A percentile compares a stretch with the other conserved stretches of the same genome.
These are phyloP conservation scores for Sepiola atlantica DNA, from an alignment of 2,888 invertebrate species.

Conservation along the genomic window DNA sequence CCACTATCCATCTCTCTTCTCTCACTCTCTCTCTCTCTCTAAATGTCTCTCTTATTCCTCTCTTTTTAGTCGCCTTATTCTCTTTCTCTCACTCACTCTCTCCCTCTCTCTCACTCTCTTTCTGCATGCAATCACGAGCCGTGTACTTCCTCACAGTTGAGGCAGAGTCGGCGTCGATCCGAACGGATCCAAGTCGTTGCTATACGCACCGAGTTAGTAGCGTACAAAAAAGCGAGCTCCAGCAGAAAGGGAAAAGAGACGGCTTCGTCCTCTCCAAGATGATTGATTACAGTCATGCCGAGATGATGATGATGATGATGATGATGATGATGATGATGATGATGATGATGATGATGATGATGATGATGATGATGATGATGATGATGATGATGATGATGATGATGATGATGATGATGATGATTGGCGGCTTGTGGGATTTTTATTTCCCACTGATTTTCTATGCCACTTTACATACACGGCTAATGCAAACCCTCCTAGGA, in stretches of 20 bases:
- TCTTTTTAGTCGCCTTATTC: neutral
- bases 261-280: neutral
- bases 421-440: neutral
- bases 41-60: neutral
- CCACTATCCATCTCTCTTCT: rapidly evolving
- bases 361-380: neutral
- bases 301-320: neutral
- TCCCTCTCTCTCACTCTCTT: neutral
- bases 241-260: neutral
- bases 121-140: neutral
- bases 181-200: neutral
- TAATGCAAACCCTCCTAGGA: neutral
- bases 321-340: neutral
- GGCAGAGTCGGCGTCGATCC: neutral
- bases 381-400: neutral
- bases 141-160: neutral
- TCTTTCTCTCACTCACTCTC: neutral
- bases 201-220: neutral
- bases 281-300: neutral
- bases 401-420: neutral
- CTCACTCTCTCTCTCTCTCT: neutral
- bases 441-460: neutral
- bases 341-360: neutral
- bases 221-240: neutral
- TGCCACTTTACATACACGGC: neutral